Conservation (phyloP, 2,888 invertebrate species). For the Taenaris catops region DNA sequence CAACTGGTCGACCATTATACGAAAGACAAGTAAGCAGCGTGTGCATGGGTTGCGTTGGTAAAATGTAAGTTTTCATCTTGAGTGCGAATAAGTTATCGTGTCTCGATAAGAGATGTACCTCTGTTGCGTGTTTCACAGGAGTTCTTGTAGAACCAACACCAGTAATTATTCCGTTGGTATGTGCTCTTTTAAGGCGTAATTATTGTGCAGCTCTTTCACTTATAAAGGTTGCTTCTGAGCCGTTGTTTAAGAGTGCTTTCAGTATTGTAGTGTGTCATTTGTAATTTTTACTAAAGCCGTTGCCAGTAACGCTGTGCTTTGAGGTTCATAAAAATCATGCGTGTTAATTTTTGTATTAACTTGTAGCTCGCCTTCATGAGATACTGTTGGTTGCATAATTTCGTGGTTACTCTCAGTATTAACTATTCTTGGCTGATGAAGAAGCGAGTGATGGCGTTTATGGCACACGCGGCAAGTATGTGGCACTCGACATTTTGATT, state of each 20-base stretch:
- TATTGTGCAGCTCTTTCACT: not conserved
- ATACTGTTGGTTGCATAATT: too few species aligned
- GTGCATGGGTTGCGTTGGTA: too few species aligned
- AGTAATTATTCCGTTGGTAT: not conserved
- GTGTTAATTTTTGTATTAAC: not conserved
- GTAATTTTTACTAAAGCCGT: conserved; percentile 1
- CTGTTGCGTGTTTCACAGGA: not conserved
- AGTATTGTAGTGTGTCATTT: not conserved
- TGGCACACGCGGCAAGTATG: too few species aligned
- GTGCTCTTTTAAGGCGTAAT: not conserved
- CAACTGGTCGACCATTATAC: too few species aligned
- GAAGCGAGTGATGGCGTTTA: too few species aligned
- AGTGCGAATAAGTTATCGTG: not conserved
- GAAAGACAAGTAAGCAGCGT: too few species aligned
- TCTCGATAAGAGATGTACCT: conserved; percentile 2
- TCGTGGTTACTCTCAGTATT: too few species aligned
- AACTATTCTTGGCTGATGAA: not conserved
- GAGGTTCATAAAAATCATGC: not conserved
- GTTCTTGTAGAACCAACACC: not conserved
- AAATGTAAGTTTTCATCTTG: too few species aligned
- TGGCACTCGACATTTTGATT: too few species aligned
- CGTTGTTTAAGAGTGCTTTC: not conserved
- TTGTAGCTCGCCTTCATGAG: too few species aligned
- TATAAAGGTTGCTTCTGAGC: conserved; percentile 1
- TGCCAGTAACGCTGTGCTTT: conserved; percentile 1